phyloP scores from a whole-genome alignment of 2,113 vertebrate species.

The Xiphias gladius region DNA sequence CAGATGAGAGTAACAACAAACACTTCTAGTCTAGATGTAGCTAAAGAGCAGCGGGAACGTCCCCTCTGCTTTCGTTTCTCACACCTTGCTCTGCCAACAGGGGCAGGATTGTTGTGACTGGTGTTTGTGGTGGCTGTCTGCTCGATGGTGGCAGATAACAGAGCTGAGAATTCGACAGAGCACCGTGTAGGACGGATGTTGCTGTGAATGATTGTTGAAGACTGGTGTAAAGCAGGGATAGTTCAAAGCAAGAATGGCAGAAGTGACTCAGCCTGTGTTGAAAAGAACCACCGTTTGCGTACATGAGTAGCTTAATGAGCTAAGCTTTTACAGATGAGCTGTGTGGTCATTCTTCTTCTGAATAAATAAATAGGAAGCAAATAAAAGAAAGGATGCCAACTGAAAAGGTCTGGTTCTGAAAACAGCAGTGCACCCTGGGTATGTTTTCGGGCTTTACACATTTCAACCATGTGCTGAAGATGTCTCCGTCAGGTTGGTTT shows the following conservation, averaged over 20 bases:
- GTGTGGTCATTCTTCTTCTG: background rate
- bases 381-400: no score
- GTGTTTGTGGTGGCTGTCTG: slow-evolving; percentile 45
- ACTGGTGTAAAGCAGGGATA: background rate
- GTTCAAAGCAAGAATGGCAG: background rate
- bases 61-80: slow-evolving; percentile 21
- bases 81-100: slow-evolving; percentile 22
- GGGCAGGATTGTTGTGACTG: slow-evolving; percentile 55
- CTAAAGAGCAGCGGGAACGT: slow-evolving; percentile 52
- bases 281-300: no score
- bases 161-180: background rate
- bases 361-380: no score
- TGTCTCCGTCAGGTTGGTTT: no score
- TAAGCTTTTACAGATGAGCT: background rate
- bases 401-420: background rate
- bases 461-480: no score
- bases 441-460: background rate
- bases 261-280: background rate
- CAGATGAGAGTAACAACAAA: slow-evolving; percentile 57
- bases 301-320: background rate
- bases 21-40: slow-evolving; percentile 28
- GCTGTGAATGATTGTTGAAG: slow-evolving; percentile 36
- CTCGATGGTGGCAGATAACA: slow-evolving; percentile 7
- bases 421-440: background rate
- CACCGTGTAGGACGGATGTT: slow-evolving; percentile 7